These are phyloP conservation scores for Ectropis crepuscularia DNA, from an alignment of 2,888 invertebrate genomes.

Conservation along the genomic window DNA sequence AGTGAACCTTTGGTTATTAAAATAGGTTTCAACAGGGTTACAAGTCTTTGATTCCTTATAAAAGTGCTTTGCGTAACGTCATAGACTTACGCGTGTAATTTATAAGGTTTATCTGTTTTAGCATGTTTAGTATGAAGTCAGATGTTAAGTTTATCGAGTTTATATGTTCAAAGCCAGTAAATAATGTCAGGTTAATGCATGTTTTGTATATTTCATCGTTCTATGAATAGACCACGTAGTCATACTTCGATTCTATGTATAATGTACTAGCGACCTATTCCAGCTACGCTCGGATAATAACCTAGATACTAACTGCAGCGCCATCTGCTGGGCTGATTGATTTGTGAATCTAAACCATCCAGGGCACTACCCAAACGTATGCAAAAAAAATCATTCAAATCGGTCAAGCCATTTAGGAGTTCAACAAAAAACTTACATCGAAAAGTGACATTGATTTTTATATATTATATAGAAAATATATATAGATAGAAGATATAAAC, in stretches of 20 bases:
- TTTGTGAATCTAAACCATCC: too few relatives aligned
- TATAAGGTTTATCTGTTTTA: slow-evolving; percentile 22
- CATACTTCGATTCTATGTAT: slow-evolving; percentile 3
- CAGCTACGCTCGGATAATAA: too few relatives aligned
- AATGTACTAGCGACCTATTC: background rate
- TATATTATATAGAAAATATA: too few relatives aligned
- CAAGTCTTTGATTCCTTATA: slow-evolving; percentile 12
- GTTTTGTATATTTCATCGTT: slow-evolving; percentile 8
- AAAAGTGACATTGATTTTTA: too few relatives aligned
- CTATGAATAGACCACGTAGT: slow-evolving; percentile 2
- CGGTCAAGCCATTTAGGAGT: too few relatives aligned
- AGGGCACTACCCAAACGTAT: too few relatives aligned
- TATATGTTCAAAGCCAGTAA: slow-evolving; percentile 12
- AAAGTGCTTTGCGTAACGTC: slow-evolving; percentile 29
- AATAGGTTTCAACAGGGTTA: background rate
- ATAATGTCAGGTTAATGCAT: slow-evolving; percentile 17
- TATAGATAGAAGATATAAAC: too few relatives aligned
- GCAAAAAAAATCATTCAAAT: background rate
- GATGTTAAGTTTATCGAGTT: slow-evolving; percentile 6
- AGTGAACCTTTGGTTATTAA: background rate
- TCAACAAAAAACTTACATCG: too few relatives aligned
- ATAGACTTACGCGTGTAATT: slow-evolving; percentile 18
- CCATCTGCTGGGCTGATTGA: too few relatives aligned
- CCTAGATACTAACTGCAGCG: too few relatives aligned
- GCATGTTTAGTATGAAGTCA: slow-evolving; percentile 18